A percentile compares a stretch with the other conserved stretches of the same genome.
These are phyloP conservation scores for Enteromius fasciolatus DNA, from an alignment of 2,797 vertebrate genomes.

Conservation along the genomic window DNA sequence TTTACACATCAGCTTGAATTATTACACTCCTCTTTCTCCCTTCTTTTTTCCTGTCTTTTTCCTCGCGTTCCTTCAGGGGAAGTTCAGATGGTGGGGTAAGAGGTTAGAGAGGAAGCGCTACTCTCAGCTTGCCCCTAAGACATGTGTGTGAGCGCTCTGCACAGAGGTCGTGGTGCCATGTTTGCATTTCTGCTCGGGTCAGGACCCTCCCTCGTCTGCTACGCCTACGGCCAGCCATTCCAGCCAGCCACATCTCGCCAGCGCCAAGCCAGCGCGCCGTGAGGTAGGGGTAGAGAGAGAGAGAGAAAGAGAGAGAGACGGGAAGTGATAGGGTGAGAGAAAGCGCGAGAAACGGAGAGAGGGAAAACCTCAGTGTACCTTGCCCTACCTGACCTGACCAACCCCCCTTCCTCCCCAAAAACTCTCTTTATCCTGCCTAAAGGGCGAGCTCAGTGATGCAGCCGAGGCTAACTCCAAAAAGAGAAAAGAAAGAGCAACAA, in stretches of 20 bases:
- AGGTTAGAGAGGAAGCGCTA: conserved; percentile 72
- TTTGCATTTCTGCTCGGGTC: conserved; percentile 80
- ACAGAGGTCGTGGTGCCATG: conserved; percentile 75
- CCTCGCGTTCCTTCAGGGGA: conserved; percentile 70
- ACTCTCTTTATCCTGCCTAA: conserved; percentile 56
- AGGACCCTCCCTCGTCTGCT: conserved; percentile 70
- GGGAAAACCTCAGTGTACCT: conserved; percentile 58
- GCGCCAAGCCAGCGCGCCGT: conserved; percentile 59
- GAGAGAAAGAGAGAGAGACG: conserved; percentile 47
- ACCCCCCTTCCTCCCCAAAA: conserved; percentile 53
- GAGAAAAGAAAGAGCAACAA: conserved; percentile 47
- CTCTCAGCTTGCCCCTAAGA: conserved; percentile 79
- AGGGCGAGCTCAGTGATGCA: conserved; percentile 57
- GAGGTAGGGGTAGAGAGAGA: conserved; percentile 62
- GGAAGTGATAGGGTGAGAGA: conserved; percentile 38
- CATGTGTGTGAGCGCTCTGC: conserved; percentile 71
- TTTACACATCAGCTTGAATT: conserved; percentile 70
- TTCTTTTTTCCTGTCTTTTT: conserved; percentile 62
- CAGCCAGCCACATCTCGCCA: conserved; percentile 61
- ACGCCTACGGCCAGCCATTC: conserved; percentile 73
- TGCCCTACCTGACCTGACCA: conserved; percentile 61
- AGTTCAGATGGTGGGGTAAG: conserved; percentile 73
- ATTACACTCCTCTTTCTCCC: conserved; percentile 66
- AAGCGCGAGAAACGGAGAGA: conserved; percentile 22
- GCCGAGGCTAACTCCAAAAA: conserved; percentile 48